These are phyloP conservation scores for Syngnathus typhle DNA, from an alignment of 2,113 vertebrate genomes.

Conservation along the genomic window DNA sequence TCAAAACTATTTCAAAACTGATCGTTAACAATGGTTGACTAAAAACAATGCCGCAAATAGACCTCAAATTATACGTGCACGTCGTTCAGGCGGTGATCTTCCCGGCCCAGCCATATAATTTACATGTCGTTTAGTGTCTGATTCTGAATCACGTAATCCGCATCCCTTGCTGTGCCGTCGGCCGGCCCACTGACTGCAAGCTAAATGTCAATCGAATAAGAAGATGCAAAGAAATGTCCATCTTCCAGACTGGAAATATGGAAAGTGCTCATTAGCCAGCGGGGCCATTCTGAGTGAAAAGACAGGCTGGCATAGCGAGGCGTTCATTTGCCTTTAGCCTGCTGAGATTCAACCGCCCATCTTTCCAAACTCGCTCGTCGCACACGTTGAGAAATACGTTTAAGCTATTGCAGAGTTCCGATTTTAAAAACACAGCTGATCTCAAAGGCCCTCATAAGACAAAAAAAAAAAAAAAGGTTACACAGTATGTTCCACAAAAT, in stretches of 20 bases:
- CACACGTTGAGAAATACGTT: neutral
- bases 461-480: neutral
- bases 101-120: too few relatives aligned
- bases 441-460: neutral
- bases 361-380: conserved; percentile 11
- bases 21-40: too few relatives aligned
- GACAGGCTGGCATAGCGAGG: conserved; percentile 10
- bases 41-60: too few relatives aligned
- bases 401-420: neutral
- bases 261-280: conserved; percentile 15
- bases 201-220: neutral
- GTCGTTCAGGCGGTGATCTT: neutral
- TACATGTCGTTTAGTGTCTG: neutral
- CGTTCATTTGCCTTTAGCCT: conserved; percentile 18
- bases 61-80: neutral
- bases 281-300: neutral
- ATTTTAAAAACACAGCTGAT: too few relatives aligned
- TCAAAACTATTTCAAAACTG: too few relatives aligned
- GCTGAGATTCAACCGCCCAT: neutral
- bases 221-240: conserved; percentile 10
- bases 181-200: neutral
- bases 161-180: neutral
- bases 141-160: neutral
- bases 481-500: too few relatives aligned
- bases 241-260: neutral